These are phyloP conservation scores for Euproctis similis DNA, from an alignment of 2,888 invertebrate species.

Conservation along the genomic window DNA sequence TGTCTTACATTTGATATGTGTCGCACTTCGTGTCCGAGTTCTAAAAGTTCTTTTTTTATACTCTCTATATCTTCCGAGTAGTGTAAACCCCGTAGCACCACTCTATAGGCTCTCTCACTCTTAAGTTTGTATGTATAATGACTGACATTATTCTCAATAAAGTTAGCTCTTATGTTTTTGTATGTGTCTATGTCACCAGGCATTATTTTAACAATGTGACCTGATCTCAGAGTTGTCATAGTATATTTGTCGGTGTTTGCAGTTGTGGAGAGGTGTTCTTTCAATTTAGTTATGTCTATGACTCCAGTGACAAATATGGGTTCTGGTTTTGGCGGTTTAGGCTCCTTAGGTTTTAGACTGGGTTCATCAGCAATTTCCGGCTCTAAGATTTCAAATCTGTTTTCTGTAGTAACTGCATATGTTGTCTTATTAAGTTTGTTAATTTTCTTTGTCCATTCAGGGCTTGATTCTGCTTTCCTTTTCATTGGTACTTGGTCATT, in stretches of 20 bases:
- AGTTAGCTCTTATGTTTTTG: slow-evolving; percentile 7
- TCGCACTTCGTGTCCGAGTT: slow-evolving; percentile 6
- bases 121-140: too few species aligned
- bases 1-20: slow-evolving; percentile 10
- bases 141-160: slow-evolving; percentile 5
- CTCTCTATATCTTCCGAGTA: background rate
- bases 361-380: background rate
- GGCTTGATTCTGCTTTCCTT: background rate
- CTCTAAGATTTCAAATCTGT: background rate
- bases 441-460: background rate
- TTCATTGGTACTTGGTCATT: background rate
- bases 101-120: too few species aligned
- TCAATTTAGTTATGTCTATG: slow-evolving; percentile 3
- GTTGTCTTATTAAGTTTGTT: background rate
- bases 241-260: background rate
- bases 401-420: background rate
- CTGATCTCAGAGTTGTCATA: slow-evolving; percentile 10
- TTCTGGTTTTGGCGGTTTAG: slow-evolving; percentile 5
- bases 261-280: slow-evolving; percentile 1
- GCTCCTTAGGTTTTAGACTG: background rate
- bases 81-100: background rate
- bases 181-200: slow-evolving; percentile 7
- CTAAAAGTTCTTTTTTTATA: slow-evolving; percentile 6
- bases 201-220: slow-evolving; percentile 9
- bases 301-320: slow-evolving; percentile 10